Percentiles rank a stretch among this genome's conserved stretches.
These are phyloP conservation scores for Luidia sarsii DNA, from an alignment of 53 echinoderm and acorn worm species.

Conservation along the genomic window DNA sequence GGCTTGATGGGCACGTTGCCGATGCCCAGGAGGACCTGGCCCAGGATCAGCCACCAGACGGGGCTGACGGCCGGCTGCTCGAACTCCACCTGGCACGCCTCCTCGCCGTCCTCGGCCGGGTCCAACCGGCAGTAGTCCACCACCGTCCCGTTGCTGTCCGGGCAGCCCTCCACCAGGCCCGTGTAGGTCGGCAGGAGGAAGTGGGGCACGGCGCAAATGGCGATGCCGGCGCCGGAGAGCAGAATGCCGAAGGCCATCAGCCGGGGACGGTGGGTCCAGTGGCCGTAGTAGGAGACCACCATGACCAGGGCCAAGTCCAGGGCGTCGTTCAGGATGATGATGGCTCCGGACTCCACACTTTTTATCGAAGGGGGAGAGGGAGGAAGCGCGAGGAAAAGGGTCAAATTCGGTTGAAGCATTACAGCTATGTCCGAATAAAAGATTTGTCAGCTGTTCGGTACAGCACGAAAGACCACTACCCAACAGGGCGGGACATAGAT, in stretches of 20 bases:
- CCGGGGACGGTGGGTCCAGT: constrained; percentile 64
- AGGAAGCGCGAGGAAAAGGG: too few species aligned
- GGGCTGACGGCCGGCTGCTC: constrained; percentile 14
- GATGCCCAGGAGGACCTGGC: constrained; percentile 68
- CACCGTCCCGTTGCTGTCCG: neutral
- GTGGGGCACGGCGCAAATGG: constrained; percentile 66
- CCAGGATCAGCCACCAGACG: constrained; percentile 69
- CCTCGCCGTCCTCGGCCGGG: neutral
- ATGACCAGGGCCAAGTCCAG: constrained; percentile 54
- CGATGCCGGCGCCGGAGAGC: constrained; percentile 49
- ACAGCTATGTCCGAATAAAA: too few species aligned
- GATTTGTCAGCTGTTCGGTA: too few species aligned
- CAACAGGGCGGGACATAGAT: too few species aligned
- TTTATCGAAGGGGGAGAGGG: neutral
- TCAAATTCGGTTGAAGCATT: too few species aligned
- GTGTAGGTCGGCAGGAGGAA: constrained; percentile 44
- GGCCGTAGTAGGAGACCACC: constrained; percentile 68
- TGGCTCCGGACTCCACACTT: constrained; percentile 60
- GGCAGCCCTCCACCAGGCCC: neutral
- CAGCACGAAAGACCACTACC: too few species aligned
- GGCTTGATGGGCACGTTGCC: constrained; percentile 63
- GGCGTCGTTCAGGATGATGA: constrained; percentile 59
- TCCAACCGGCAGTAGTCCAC: constrained; percentile 18
- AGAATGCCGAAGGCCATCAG: constrained; percentile 60
- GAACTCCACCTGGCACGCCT: constrained; percentile 7